phyloP scores from a whole-genome alignment of 2,113 vertebrate genomes.

The Callaeas wilsoni region DNA sequence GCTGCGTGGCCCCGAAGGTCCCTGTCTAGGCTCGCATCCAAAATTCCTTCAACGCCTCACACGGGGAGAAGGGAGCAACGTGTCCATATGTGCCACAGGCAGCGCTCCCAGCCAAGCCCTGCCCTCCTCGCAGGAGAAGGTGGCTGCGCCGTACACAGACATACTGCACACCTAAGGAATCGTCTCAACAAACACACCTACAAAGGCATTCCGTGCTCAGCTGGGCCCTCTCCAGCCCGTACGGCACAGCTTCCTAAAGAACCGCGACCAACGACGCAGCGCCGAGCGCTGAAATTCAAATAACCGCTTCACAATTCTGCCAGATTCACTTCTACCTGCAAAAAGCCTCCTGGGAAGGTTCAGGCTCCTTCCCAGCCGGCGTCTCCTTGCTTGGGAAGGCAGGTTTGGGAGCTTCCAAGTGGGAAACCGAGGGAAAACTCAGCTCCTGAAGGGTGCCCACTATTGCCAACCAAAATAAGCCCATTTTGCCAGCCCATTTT shows the following conservation, averaged over 20 bases:
- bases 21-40: slow-evolving; percentile 4
- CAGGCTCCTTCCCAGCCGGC: background rate
- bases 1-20: background rate
- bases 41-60: slow-evolving; percentile 22
- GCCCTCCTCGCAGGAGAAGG: background rate
- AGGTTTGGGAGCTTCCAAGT: background rate
- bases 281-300: background rate
- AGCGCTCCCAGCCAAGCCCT: background rate
- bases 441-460: background rate
- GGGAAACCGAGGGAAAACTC: background rate
- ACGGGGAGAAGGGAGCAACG: background rate
- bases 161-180: slow-evolving; percentile 1
- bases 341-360: background rate
- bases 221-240: background rate
- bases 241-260: background rate
- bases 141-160: background rate
- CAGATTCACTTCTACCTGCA: accelerated
- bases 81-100: background rate
- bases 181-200: slow-evolving; percentile 30
- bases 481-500: background rate
- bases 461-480: background rate
- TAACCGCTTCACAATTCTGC: background rate
- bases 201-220: background rate
- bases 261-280: background rate
- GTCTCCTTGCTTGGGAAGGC: background rate